Percentiles rank a stretch among this genome's conserved stretches.
phyloP scores from a whole-genome alignment of 2,797 vertebrate genomes.

The Galaxias olidus region DNA sequence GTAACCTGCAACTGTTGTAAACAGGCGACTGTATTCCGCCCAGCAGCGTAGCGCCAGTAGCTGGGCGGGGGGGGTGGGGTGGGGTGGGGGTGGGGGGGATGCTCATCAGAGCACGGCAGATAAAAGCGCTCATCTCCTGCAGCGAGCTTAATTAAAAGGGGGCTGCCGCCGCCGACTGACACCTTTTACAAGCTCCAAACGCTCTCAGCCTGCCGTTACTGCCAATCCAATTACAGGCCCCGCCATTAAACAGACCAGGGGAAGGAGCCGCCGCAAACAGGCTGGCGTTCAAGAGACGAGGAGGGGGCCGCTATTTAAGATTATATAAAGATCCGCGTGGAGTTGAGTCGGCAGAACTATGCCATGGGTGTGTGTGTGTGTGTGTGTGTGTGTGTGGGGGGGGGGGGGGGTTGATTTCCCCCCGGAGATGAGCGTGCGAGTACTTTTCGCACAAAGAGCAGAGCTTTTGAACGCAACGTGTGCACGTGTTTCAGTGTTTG shows the following conservation, averaged over 20 bases:
- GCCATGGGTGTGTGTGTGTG: not conserved
- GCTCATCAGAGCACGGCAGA: conserved; percentile 63
- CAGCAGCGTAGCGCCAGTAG: not conserved
- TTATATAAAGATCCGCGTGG: conserved; percentile 53
- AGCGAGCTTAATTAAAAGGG: conserved; percentile 83
- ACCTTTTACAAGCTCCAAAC: conserved; percentile 74
- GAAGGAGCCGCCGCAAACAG: conserved; percentile 51
- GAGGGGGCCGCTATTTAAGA: conserved; percentile 53
- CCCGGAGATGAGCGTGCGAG: conserved; percentile 30
- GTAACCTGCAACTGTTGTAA: too few relatives aligned
- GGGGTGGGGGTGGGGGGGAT: conserved; percentile 40
- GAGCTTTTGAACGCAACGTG: not conserved
- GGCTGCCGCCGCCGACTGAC: conserved; percentile 60
- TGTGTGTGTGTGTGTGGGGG: too few relatives aligned
- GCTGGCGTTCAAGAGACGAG: conserved; percentile 31
- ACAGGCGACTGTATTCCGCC: too few relatives aligned
- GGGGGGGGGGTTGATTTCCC: conserved; percentile 33
- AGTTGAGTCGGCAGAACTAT: conserved; percentile 31
- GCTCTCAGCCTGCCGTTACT: conserved; percentile 59
- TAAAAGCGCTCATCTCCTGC: conserved; percentile 75
- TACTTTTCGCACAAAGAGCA: not conserved
- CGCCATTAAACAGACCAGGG: conserved; percentile 69
- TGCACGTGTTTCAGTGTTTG: conserved; percentile 39
- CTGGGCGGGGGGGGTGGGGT: too few relatives aligned
- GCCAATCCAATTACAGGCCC: conserved; percentile 77